Evolutionary conservation across 2,113 vertebrate genomes (phyloP).

Genomic region (Elaphurus davidianus): DNA sequence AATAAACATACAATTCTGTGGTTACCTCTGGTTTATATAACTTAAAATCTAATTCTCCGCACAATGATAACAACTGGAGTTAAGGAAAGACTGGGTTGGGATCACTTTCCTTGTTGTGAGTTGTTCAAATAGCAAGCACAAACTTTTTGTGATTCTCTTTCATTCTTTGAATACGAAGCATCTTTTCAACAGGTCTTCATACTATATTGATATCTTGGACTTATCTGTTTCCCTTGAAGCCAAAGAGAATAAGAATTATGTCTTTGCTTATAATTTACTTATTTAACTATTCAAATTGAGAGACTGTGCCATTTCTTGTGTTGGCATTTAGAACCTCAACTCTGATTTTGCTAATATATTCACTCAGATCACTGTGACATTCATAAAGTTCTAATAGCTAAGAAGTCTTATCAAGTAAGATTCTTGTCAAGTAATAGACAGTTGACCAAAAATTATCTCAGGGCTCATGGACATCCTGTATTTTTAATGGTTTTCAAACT

Average conservation of each 20-base stretch:
- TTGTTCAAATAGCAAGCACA: background rate
- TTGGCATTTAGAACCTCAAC: background rate
- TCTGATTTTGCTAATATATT: background rate
- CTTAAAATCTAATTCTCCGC: background rate
- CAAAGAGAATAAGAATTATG: background rate
- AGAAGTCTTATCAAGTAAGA: background rate
- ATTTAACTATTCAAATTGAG: background rate
- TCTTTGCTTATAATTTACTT: background rate
- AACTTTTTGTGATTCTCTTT: background rate
- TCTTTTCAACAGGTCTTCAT: background rate
- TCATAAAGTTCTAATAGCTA: background rate
- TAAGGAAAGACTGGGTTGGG: background rate
- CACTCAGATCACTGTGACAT: background rate
- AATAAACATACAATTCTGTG: background rate
- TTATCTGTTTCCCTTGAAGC: background rate
- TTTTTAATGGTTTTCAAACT: background rate
- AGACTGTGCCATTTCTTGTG: background rate
- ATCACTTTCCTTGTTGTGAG: background rate
- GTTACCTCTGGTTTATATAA: background rate
- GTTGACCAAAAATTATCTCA: background rate
- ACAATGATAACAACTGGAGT: background rate
- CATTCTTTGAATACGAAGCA: background rate
- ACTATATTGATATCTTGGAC: background rate
- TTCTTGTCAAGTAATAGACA: conserved; percentile 3
- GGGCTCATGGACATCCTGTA: background rate